Base-by-base conservation (phyloP, 2,888 invertebrate species). In the Brachyptera risi region DNA sequence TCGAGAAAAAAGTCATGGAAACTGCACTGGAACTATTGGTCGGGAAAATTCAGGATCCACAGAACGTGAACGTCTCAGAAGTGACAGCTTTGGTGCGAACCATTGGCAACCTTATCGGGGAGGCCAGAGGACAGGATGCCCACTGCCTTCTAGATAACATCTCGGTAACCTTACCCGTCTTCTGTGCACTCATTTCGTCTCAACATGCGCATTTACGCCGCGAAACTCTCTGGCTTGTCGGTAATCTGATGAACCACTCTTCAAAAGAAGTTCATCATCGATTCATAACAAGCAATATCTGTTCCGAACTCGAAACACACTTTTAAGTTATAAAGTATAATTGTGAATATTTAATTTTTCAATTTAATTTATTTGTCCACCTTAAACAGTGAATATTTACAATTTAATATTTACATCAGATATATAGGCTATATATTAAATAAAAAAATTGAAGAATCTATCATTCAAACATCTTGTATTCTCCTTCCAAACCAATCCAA, bases 181-280 rank as follows among this genome's bases (percentile, higher is more conserved):
- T 50, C 56, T 19, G 49, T 58, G 9, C 23, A 1, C 58, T 60
- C 19, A 37, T 65, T 9, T 11, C 44, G 4, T 58, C 59, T 65
- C 65, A 68, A 26, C 67, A 71, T 56, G 27, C 62, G 51, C 70
- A 73, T 27, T 62, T 75, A 11, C 69, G 69, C 61, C 71, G 68
- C 63, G 74, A 75, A 65, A 70, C 73, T 19, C 47, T 75, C 1
- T 75, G 75, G 74, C 65, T 75, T n/a, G 63, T 74, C 60, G 74
- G 74, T 11, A 75, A 74, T 68, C 68, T 75, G 23, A 72, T 68
- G 60, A 73, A 72, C 60, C 73, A 73, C 62, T 23, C 60, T 35
- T 61, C 63, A 2, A 2, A 57, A 1, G 56, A 58, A 27, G 60
- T 71, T 38, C 62, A 63, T 57, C 44, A 63, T 31, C 50, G 42